Base-by-base conservation (phyloP, 2,888 invertebrate species). In the Eupithecia inturbata region DNA sequence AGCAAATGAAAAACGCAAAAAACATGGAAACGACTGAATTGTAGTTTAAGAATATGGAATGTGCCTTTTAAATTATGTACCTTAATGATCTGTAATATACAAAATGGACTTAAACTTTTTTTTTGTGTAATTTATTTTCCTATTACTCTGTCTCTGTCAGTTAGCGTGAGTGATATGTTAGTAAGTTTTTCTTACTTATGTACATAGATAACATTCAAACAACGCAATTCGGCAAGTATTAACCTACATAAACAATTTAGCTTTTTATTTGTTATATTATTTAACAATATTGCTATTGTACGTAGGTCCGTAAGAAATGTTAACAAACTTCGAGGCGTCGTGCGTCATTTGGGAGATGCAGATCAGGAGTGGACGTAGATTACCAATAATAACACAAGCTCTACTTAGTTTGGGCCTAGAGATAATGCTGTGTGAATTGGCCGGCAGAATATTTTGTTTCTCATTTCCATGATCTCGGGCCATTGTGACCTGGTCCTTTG, bases 11-110 rank as follows among this genome's bases (percentile, higher is more conserved):
- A 78, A 96, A 96, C 86, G 96, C 96, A 79, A 95, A 96, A 88
- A 97, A 97, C 91, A 95, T 97, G 90, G 97, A 97, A 91, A 97
- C 97, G 79, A 97, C 97, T 69, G 97, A 97, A 92, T 93, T 97
- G 87, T 97, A 95, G 93, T 77, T 77, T 76, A 79, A 82, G 79
- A 77, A 80, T 77, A 82, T 81, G 76, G 80, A 80, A 80, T 82
- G 86, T 85, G 85, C 85, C 85, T 85, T 83, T 87, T 85, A 84
- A 82, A 82, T 83, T 82, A 83, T 86, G 82, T 86, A 86, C 84
- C 83, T 86, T 75, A 83, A 80, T 76, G 80, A 82, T 81, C 80
- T 82, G 66, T 78, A 79, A 79, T 81, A 80, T 81, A 81, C 62
- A 73, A 33, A 72, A 78, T 75, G 77, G 78, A 70, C 69, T 73